A percentile compares a stretch with the other conserved stretches of the same genome.
Conservation (phyloP, 2,797 vertebrate genomes). For the Intellagama lesueurii region DNA sequence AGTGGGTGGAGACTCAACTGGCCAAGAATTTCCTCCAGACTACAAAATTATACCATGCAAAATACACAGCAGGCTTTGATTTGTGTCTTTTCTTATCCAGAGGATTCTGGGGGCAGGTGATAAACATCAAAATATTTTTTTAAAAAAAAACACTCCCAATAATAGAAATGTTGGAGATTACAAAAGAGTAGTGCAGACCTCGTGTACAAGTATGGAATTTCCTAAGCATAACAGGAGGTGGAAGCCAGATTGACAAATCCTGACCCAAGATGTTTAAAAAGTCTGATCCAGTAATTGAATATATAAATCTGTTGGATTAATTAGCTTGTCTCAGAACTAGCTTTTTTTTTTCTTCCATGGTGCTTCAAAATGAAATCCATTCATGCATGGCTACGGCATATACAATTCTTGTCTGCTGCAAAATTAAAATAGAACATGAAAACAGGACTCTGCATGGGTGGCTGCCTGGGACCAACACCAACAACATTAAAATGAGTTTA, state of each 20-base stretch:
- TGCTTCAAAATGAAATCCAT: constrained; percentile 42
- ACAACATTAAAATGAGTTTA: constrained; percentile 8
- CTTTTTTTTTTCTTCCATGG: not conserved
- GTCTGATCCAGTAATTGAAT: constrained; percentile 6
- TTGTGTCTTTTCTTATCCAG: not conserved
- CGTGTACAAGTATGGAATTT: not conserved
- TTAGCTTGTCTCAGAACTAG: constrained; percentile 38
- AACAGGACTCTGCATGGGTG: not conserved
- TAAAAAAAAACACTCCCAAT: not conserved
- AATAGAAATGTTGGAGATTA: not conserved
- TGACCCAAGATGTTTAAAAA: not conserved
- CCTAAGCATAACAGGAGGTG: not conserved
- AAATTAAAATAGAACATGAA: not conserved
- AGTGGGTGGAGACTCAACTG: not conserved
- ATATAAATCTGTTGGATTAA: constrained; percentile 33
- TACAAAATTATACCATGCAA: not conserved
- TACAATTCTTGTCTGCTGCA: constrained; percentile 15
- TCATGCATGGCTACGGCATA: constrained; percentile 14
- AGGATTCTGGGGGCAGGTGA: not conserved
- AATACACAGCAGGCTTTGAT: not conserved
- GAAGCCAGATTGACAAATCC: not conserved
- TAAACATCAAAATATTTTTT: not conserved
- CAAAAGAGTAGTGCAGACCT: not conserved
- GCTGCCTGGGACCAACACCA: constrained; percentile 43
- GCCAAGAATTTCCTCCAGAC: not conserved